These are phyloP conservation scores for Morbakka virulenta DNA, from an alignment of 30 jellyfish, hydroid and myxozoan species.

Conservation along the genomic window DNA sequence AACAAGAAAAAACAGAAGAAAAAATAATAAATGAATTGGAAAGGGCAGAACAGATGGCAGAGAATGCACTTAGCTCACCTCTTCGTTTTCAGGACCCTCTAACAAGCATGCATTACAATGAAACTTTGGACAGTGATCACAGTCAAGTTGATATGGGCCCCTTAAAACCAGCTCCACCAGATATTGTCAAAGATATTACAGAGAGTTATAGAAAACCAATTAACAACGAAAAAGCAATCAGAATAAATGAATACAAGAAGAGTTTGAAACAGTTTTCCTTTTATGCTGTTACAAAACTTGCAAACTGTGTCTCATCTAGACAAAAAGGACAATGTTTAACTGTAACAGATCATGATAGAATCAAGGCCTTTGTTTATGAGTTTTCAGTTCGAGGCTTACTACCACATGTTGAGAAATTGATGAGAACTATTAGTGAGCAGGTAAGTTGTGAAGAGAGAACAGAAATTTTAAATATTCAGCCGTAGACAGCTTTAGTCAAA, in stretches of 20 bases:
- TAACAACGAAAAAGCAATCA: conserved; percentile 39
- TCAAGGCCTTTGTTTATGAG: conserved; percentile 71
- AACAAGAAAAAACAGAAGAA: conserved; percentile 86
- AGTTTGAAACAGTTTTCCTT: conserved; percentile 82
- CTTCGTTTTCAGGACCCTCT: conserved; percentile 84
- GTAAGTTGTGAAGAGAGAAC: too few relatives aligned
- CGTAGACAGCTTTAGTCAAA: too few relatives aligned
- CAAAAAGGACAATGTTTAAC: conserved; percentile 68
- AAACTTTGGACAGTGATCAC: conserved; percentile 59
- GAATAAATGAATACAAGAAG: conserved; percentile 57
- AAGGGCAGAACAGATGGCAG: conserved; percentile 77
- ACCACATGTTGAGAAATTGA: conserved; percentile 90
- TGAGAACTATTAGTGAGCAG: conserved; percentile 91
- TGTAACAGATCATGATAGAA: conserved; percentile 65
- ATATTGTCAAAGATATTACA: conserved; percentile 50
- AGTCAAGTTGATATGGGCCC: conserved; percentile 65
- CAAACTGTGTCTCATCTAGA: conserved; percentile 34
- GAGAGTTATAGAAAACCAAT: conserved; percentile 45
- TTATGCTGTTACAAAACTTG: conserved; percentile 28
- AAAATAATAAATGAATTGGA: conserved; percentile 65
- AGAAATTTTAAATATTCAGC: too few relatives aligned
- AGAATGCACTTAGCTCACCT: conserved; percentile 51
- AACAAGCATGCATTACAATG: conserved; percentile 89
- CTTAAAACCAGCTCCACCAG: conserved; percentile 71
- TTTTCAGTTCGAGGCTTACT: conserved; percentile 90